phyloP scores from a whole-genome alignment of 1,140 invertebrate species.

The Sitophilus oryzae region DNA sequence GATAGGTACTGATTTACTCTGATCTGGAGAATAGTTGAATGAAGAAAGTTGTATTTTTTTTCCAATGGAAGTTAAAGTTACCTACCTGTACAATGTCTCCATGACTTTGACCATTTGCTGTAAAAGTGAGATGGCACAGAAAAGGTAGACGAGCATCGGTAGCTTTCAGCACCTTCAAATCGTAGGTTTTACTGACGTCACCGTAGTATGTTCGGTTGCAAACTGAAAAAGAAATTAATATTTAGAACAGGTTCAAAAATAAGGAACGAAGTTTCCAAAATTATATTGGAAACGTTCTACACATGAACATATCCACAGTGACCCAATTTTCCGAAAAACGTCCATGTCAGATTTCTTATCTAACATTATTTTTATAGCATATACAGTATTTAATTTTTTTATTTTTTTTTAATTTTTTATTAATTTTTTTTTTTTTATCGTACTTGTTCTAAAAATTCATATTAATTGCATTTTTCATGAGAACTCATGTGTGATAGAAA shows the following conservation, averaged over 20 bases:
- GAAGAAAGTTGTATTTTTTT: constrained; percentile 4
- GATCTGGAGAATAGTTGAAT: not conserved
- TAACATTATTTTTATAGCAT: too few species aligned
- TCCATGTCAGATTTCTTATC: too few species aligned
- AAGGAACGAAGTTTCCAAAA: not conserved
- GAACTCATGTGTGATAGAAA: too few species aligned
- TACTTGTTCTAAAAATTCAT: too few species aligned
- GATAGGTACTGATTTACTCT: too few species aligned
- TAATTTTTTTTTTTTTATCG: too few species aligned
- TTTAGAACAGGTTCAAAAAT: not conserved
- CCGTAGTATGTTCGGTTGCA: constrained; percentile 86
- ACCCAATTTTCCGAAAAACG: too few species aligned
- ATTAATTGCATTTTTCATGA: too few species aligned
- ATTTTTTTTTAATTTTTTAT: too few species aligned
- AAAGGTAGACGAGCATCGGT: constrained; percentile 68
- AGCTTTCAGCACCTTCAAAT: constrained; percentile 62
- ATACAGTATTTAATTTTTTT: too few species aligned
- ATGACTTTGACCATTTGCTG: constrained; percentile 74
- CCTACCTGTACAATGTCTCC: constrained; percentile 75
- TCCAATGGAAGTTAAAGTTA: constrained; percentile 22
- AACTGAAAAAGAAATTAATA: constrained; percentile 48
- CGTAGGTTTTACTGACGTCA: constrained; percentile 75
- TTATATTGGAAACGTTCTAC: not conserved
- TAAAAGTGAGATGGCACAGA: constrained; percentile 82
- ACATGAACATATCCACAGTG: too few species aligned